Evolutionary conservation across 30 jellyfish, hydroid and myxozoan species (phyloP).

Genomic region (Pseudorhiza aurosa): DNA sequence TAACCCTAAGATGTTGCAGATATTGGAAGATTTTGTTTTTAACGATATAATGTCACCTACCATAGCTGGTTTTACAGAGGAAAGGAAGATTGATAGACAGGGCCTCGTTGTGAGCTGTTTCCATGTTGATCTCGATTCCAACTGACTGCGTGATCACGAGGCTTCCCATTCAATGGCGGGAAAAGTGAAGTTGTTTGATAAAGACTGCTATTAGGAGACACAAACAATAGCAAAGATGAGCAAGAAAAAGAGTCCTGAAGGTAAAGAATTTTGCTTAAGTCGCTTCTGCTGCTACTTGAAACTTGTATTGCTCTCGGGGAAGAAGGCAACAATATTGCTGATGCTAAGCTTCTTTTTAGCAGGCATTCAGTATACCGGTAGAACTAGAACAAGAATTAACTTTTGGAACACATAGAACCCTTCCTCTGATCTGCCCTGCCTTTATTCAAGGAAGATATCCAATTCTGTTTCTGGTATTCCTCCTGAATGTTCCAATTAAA

Average conservation of each 20-base stretch:
- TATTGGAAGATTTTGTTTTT: background rate
- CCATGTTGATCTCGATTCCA: background rate
- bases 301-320: too few relatives aligned
- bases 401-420: too few relatives aligned
- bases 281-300: too few relatives aligned
- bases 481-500: too few relatives aligned
- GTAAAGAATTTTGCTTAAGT: background rate
- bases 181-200: background rate
- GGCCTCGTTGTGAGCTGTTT: background rate
- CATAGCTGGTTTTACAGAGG: background rate
- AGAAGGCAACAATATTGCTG: too few relatives aligned
- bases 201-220: background rate
- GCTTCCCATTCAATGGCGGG: conserved; percentile 7
- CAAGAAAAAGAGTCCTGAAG: conserved; percentile 36
- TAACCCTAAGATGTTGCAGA: background rate
- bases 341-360: too few relatives aligned
- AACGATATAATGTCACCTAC: background rate
- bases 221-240: background rate
- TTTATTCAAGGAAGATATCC: too few relatives aligned
- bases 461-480: too few relatives aligned
- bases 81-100: background rate
- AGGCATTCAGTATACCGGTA: too few relatives aligned
- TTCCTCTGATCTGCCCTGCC: too few relatives aligned
- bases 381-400: too few relatives aligned
- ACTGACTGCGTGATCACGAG: background rate